Base-by-base conservation (phyloP, 2,888 invertebrate species). In the Harmothoe impar region DNA sequence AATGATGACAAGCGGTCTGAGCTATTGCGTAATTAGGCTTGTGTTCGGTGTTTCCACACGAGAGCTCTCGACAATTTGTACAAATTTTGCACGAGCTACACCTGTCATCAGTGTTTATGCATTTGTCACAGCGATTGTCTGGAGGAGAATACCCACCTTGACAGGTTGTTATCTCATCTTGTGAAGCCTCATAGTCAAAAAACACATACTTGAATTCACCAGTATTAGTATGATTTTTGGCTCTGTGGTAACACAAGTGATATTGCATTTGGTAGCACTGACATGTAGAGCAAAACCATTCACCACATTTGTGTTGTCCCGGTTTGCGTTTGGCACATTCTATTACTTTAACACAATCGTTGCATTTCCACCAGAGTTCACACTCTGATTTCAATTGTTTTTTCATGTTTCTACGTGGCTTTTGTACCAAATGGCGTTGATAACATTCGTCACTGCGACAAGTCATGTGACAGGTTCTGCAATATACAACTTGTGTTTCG, bases 391-490 rank as follows among this genome's bases (percentile, higher is more conserved):
- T 23, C 43, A 51, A 20, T 29, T 84, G 15, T 84, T 51, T 35
- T 43, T 84, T 35, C n/a, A 51, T 33, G 31, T 51, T 23, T 17
- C 51, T 17, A 33, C 84, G 29, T 10, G 23, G 20, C 33, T 84
- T 84, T 35, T 35, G 3, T 35, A 35, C 43, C n/a, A n/a, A 1
- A 43, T 84, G 84, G 20, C 84, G 20, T 25, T 15, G 17, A 25
- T n/a, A 84, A 84, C 84, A 84, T 43, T 84, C 84, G 20, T 43
- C 10, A n/a, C 84, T 51, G 3, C 84, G 20, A 84, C 84, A 84
- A 3, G 51, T 51, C 43, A 84, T 84, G 84, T 84, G 43, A 51
- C 84, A 84, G 0, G 20, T 51, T 23, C 0, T 0, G 25, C 84
- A 84, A 43, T 7, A n/a, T 1, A 33, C n/a, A 10, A 10, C 43